Base-by-base conservation (phyloP, 2,113 vertebrate genomes). In the Triplophysa siluroides region DNA sequence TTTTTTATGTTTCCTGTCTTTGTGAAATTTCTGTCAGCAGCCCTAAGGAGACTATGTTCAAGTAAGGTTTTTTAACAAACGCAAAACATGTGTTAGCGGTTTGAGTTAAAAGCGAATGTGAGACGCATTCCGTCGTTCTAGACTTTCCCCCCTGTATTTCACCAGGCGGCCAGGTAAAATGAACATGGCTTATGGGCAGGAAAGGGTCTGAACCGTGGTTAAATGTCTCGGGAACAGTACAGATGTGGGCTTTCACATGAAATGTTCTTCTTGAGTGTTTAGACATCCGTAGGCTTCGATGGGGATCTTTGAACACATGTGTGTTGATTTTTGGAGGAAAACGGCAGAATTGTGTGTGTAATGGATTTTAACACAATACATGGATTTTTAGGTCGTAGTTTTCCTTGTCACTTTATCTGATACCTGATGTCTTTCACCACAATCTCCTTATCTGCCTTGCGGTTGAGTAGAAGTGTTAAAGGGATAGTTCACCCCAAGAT, bases 1-100 rank as follows among this genome's bases (percentile, higher is more conserved):
- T 83, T 86, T 76, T 82, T 83, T 81, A 79, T 83, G 76, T 82
- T 83, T 83, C 77, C 82, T 86, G 84, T 81, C 79, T 86, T 83
- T 83, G 69, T 83, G 84, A 76, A 85, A 83, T 81, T 81, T 71
- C 76, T 81, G 81, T 83, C 84, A 81, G 84, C 84, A 66, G 76
- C 81, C 76, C 71, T 83, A 78, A 85, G 84, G 71, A 83, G 76
- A 70, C 79, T 76, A 79, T 83, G 70, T 81, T 82, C 58, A 76
- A 80, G 66, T 66, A 75, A 21, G 5, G 61, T 70, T 56, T 66
- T 85, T 83, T 82, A 47, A 43, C 77, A 83, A 86, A 86, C 82
- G 76, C 79, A 82, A 83, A 83, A 80, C 84, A 86, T 82, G 78
- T 84, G 84, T 82, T 82, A 64, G 74, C 52, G 54, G 66, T 83